These are phyloP conservation scores for Heterodera filipjevi DNA, from an alignment of 2,888 invertebrate species.

Conservation along the genomic window DNA sequence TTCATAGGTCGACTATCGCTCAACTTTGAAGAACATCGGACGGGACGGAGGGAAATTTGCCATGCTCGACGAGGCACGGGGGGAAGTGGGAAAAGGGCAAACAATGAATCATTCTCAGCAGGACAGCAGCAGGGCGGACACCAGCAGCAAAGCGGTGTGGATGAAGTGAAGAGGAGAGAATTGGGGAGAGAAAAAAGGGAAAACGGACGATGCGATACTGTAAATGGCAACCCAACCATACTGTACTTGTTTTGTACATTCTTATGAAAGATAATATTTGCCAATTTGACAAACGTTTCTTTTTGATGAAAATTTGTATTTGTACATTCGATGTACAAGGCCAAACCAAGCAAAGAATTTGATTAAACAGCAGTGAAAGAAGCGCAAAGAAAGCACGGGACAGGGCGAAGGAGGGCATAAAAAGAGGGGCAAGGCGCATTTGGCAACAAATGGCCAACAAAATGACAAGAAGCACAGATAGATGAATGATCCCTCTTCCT, in stretches of 20 bases:
- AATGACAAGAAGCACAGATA: neutral
- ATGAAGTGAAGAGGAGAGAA: constrained; percentile 9
- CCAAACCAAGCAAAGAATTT: neutral
- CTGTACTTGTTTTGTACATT: neutral
- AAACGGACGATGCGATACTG: constrained; percentile 5
- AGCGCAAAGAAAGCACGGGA: neutral
- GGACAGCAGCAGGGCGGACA: constrained; percentile 17
- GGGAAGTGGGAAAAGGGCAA: neutral
- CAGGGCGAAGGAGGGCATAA: neutral
- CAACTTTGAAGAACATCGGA: constrained; percentile 57
- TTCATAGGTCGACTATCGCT: constrained; percentile 55
- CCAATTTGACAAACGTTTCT: neutral
- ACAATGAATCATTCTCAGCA: neutral
- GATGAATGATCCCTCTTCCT: neutral
- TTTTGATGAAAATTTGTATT: neutral
- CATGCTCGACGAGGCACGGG: constrained; percentile 44
- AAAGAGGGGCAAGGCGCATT: neutral
- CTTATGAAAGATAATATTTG: neutral
- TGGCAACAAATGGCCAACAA: neutral
- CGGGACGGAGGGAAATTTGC: constrained; percentile 60
- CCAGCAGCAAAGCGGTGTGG: constrained; percentile 24
- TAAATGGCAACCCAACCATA: neutral
- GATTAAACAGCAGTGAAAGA: constrained; percentile 13
- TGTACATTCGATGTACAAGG: neutral
- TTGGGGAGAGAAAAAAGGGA: neutral